These are phyloP conservation scores for Hypocryptadius cinnamomeus DNA, from an alignment of 2,113 vertebrate species.

Conservation along the genomic window DNA sequence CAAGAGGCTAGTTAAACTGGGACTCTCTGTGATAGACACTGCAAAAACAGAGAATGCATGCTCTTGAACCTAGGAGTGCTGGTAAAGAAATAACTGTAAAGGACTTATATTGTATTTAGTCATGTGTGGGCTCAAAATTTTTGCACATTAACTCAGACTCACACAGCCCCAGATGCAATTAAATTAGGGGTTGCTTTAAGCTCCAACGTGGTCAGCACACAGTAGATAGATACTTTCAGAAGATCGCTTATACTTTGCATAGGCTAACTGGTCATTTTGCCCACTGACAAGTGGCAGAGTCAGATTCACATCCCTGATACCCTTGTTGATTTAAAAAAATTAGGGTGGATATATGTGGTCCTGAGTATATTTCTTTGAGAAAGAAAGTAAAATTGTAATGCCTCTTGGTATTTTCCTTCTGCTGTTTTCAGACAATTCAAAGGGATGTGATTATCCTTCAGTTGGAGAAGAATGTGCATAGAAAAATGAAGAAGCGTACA, in stretches of 20 bases:
- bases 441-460: background rate
- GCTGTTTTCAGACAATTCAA: background rate
- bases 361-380: background rate
- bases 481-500: background rate
- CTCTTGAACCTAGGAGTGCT: background rate
- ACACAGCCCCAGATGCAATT: background rate
- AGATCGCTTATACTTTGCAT: background rate
- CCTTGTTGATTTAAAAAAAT: background rate
- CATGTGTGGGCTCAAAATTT: background rate
- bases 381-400: background rate
- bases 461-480: background rate
- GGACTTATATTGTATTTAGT: background rate
- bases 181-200: background rate
- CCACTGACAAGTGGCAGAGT: background rate
- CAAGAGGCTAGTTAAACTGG: background rate
- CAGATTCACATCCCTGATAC: background rate
- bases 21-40: background rate
- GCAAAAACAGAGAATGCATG: background rate
- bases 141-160: background rate
- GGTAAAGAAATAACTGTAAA: background rate
- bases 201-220: background rate
- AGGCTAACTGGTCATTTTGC: background rate
- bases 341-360: background rate
- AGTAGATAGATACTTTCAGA: background rate
- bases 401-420: background rate